Base-by-base conservation (phyloP, 2,113 vertebrate genomes). In the Pachycephala philippinensis region DNA sequence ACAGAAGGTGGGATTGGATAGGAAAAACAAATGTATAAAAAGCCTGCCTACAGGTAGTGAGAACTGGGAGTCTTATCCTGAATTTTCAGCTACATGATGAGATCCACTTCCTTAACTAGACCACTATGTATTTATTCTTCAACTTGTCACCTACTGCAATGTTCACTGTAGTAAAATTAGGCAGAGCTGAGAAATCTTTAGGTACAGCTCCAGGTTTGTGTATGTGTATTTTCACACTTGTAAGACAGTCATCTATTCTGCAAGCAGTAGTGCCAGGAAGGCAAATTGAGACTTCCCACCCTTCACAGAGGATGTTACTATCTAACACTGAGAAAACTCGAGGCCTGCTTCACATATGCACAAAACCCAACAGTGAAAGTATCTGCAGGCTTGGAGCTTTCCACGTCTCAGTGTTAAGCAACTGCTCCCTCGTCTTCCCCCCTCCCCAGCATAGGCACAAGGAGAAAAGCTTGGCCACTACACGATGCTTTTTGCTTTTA, bases 151-250 rank as follows among this genome's bases (percentile, higher is more conserved):
- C 74, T 60, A 57, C 52, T 52, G 74, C 70, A 33, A 8, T 3
- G 12, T 54, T 93, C 86, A 82, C 53, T 30, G 27, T 56, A 91
- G 87, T 83, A 97, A 93, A 96, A 96, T 68, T 76, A 94, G 84
- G 74, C 70, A 93, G 93, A 90, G 39, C 52, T 90, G 85, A 90
- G 78, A 87, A 89, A 89, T 30, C 72, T 91, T 88, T 61, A 78
- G 84, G 54, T 86, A 63, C 12, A 39, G 49, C 61, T 79, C 84
- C 57, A 79, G 59, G 74, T 95, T 79, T 82, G 60, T n/a, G 64
- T 80, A 69, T 76, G 69, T 35, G 57, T 12, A 82, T 91, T 94
- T 91, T 95, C 84, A 91, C 22, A 1, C 90, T 90, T 76, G 44
- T 52, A 81, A 87, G 64, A 70, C 39, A 96, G 74, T 75, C 90